Conservation (phyloP, 2,113 vertebrate species). For the Recurvirostra avosetta region DNA sequence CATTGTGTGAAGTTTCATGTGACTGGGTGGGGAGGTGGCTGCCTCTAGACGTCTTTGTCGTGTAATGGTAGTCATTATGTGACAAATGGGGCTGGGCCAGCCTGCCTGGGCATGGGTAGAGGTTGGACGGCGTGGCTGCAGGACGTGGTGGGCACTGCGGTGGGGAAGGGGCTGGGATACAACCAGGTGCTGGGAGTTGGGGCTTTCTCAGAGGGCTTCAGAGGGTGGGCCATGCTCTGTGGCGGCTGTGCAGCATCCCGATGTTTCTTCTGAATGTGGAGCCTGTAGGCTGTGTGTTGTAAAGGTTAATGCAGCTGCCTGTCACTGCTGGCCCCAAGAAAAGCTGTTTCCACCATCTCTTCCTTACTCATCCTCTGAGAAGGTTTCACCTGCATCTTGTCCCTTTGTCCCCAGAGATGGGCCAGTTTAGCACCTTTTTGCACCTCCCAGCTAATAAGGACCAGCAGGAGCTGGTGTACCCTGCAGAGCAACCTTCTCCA, state of each 20-base stretch:
- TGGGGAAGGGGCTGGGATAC: background rate
- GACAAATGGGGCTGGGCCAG: background rate
- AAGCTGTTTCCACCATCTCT: background rate
- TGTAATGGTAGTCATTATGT: background rate
- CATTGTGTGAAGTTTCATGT: constrained; percentile 44
- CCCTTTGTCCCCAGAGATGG: background rate
- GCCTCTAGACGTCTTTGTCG: constrained; percentile 4
- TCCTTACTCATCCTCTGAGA: background rate
- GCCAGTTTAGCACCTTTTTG: background rate
- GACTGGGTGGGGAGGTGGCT: constrained; percentile 39
- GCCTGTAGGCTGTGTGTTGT: too few species aligned
- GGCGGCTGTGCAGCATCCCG: background rate
- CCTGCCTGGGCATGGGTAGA: background rate
- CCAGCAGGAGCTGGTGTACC: background rate
- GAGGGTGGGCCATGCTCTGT: too few species aligned
- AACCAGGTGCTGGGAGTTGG: fast-evolving
- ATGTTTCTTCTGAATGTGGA: background rate
- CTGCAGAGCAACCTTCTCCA: background rate
- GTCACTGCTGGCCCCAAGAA: fast-evolving
- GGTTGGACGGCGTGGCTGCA: background rate
- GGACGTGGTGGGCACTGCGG: fast-evolving
- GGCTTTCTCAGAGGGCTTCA: background rate
- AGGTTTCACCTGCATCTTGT: background rate
- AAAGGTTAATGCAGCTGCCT: background rate
- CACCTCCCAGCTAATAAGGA: background rate